Percentiles rank a stretch among this genome's conserved stretches.
Evolutionary conservation across 2,113 vertebrate genomes (phyloP).

Genomic region (Orthonyx spaldingii): DNA sequence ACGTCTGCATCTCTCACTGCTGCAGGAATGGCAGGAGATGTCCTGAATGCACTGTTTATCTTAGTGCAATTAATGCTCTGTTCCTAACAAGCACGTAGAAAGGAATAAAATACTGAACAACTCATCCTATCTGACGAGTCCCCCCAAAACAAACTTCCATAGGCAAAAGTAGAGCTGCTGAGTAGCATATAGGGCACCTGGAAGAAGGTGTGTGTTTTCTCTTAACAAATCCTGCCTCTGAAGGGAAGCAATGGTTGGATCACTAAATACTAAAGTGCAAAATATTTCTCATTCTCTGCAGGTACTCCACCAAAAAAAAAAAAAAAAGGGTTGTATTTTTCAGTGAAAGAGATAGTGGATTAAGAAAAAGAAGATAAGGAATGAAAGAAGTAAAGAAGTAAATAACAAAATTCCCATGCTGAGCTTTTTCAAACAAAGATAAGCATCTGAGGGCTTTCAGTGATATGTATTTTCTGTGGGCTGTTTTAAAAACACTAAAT

Average conservation of each 20-base stretch:
- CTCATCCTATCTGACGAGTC: not conserved
- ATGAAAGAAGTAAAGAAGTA: not conserved
- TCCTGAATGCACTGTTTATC: not conserved
- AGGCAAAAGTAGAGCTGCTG: not conserved
- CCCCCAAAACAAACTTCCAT: not conserved
- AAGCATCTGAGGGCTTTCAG: not conserved
- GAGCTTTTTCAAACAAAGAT: not conserved
- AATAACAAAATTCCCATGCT: not conserved
- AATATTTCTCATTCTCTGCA: not conserved
- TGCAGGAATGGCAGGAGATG: not conserved
- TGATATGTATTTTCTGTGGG: not conserved
- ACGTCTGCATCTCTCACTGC: not conserved
- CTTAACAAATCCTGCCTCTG: not conserved
- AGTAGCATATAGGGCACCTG: not conserved
- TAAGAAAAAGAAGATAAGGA: not conserved
- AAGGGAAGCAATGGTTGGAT: not conserved
- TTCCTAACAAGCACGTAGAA: not conserved
- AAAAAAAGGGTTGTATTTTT: not conserved
- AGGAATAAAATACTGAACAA: not conserved
- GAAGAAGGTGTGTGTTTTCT: not conserved
- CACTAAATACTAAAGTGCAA: not conserved
- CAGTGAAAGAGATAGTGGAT: not conserved
- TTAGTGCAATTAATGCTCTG: not conserved
- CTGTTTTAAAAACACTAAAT: not conserved
- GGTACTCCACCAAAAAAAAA: not conserved